Base-by-base conservation (phyloP, 2,888 invertebrate genomes). In the Dioctria linearis region DNA sequence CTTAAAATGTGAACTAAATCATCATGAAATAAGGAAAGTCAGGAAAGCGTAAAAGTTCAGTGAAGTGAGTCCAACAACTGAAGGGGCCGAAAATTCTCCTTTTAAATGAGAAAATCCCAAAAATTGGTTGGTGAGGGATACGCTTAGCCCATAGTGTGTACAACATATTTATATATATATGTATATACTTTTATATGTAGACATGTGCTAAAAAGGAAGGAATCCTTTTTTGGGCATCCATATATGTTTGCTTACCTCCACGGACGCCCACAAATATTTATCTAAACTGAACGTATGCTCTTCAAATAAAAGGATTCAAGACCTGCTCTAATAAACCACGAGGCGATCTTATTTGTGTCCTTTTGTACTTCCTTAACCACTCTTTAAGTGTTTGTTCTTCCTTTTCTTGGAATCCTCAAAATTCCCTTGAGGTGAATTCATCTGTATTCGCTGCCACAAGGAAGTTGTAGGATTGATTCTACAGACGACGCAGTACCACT, bases 351-450 rank as follows among this genome's bases (percentile, higher is more conserved):
- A 69, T 79, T 79, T 69, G 61, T 61, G 61, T 79, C 69, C 69
- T 69, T 71, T 69, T 79, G 67, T 78, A 79, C 80, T 82, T 82
- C 81, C 80, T 83, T 83, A 83, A 83, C 83, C 83, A 83, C 83
- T 82, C 83, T 83, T 82, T 83, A 83, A 83, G 83, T 83, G 83
- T 83, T 83, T 83, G 83, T 83, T 83, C 82, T 83, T 83, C 83
- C 82, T 82, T 73, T 83, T 83, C 82, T 83, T 11, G 25, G 82
- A 82, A 82, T 81, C 83, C 79, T 78, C 81, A 82, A 81, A 67
- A 79, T 66, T 80, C 66, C 80, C 80, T 82, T 83, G 81, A 81
- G 82, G 83, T 79, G 71, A 66, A 59, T 42, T 43, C 78, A 61
- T 61, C 78, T 78, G 79, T 71, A 79, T 63, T 39, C 54, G 65